A percentile compares a stretch with the other conserved stretches of the same genome.
phyloP scores from a whole-genome alignment of 35 echinoderm and acorn worm genomes.

The Stichopus chloronotus region DNA sequence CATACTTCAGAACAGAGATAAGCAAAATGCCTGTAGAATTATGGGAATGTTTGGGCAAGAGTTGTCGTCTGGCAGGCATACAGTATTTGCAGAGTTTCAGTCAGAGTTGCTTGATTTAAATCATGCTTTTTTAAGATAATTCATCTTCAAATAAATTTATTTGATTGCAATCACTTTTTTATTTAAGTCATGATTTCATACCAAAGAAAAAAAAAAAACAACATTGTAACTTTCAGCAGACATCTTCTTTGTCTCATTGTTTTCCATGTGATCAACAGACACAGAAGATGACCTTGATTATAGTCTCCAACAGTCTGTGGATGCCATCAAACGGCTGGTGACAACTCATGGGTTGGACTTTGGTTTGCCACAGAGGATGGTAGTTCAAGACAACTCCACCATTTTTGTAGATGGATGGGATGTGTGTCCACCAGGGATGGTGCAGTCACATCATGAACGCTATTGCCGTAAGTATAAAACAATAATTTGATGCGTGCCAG shows the following conservation, averaged over 20 bases:
- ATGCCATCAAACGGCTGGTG: conserved; percentile 1
- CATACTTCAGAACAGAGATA: too few relatives aligned
- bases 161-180: too few relatives aligned
- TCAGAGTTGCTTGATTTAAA: too few relatives aligned
- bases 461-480: conserved; percentile 19
- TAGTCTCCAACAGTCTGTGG: neutral
- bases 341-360: conserved; percentile 8
- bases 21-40: too few relatives aligned
- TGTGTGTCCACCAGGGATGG: conserved; percentile 42
- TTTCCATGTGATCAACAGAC: neutral
- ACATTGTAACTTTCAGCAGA: too few relatives aligned
- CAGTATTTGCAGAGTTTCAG: too few relatives aligned
- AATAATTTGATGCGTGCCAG: neutral
- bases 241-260: neutral
- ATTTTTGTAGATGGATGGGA: conserved; percentile 54
- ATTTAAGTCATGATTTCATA: too few relatives aligned
- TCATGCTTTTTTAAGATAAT: too few relatives aligned
- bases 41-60: too few relatives aligned
- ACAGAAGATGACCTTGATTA: neutral
- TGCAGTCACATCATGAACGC: conserved; percentile 23
- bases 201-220: too few relatives aligned
- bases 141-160: too few relatives aligned
- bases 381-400: conserved; percentile 38
- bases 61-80: too few relatives aligned
- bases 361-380: neutral